These are phyloP conservation scores for Nomada lathburiana DNA, from an alignment of 2,888 invertebrate species.

Conservation along the genomic window DNA sequence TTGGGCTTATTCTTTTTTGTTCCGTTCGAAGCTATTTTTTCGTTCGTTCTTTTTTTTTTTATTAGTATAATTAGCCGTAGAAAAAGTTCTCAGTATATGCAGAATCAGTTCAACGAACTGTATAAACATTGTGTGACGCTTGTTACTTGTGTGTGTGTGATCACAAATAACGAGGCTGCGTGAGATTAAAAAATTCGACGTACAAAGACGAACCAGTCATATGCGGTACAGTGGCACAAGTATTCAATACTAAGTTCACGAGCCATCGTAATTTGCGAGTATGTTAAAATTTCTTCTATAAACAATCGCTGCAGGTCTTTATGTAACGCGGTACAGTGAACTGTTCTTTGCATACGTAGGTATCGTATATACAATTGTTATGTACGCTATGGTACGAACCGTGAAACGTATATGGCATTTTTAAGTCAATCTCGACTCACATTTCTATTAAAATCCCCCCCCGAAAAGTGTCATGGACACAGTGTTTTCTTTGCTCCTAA, in stretches of 20 bases:
- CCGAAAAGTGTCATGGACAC: conserved; percentile 10
- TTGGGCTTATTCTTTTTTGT: background rate
- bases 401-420: conserved; percentile 46
- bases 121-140: conserved; percentile 20
- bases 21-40: background rate
- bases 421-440: conserved; percentile 21
- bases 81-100: conserved; percentile 26
- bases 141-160: background rate
- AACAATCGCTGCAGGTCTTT: conserved; percentile 31
- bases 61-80: conserved; percentile 30
- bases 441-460: conserved; percentile 39
- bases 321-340: conserved; percentile 24
- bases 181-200: conserved; percentile 2
- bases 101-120: conserved; percentile 12
- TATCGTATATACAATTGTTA: conserved; percentile 42
- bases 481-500: background rate
- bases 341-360: conserved; percentile 47
- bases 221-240: conserved; percentile 30
- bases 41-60: background rate
- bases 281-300: conserved; percentile 49
- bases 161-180: conserved; percentile 23
- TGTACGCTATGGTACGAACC: conserved; percentile 30
- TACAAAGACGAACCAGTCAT: conserved; percentile 12
- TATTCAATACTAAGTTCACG: conserved; percentile 38
- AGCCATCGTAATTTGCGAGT: conserved; percentile 38